phyloP scores from a whole-genome alignment of 2,113 vertebrate species.

The Hystrix brachyura region DNA sequence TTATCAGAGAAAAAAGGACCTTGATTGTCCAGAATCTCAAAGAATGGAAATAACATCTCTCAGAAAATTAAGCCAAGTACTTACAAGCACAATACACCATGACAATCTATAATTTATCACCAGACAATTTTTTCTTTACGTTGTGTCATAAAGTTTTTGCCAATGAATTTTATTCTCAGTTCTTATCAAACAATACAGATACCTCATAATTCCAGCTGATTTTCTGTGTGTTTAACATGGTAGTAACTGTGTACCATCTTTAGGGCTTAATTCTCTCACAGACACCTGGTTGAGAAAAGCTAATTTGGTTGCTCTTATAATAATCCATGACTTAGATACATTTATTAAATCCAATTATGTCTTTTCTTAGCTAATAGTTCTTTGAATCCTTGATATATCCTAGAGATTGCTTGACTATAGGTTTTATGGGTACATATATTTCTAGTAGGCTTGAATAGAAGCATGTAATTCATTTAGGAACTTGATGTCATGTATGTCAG shows the following conservation, averaged over 20 bases:
- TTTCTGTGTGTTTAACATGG: neutral
- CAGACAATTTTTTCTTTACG: neutral
- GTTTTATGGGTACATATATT: neutral
- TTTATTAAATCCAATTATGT: neutral
- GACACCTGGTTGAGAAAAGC: neutral
- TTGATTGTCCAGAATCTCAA: neutral
- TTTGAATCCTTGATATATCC: neutral
- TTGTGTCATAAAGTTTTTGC: neutral
- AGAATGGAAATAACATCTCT: neutral
- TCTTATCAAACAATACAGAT: neutral
- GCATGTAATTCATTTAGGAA: neutral
- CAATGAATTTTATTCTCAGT: neutral
- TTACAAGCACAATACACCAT: neutral
- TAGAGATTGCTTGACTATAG: neutral
- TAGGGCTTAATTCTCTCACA: neutral
- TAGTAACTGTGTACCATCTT: neutral
- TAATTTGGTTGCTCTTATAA: neutral
- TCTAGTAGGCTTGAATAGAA: constrained; percentile 1
- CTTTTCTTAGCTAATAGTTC: constrained; percentile 12
- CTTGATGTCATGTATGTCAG: neutral
- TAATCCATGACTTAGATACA: neutral
- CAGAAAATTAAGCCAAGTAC: neutral
- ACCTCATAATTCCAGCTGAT: neutral
- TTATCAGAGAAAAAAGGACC: constrained; percentile 22
- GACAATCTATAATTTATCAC: neutral